Conservation (phyloP, 2,888 invertebrate species). For the Anoplius nigerrimus region DNA sequence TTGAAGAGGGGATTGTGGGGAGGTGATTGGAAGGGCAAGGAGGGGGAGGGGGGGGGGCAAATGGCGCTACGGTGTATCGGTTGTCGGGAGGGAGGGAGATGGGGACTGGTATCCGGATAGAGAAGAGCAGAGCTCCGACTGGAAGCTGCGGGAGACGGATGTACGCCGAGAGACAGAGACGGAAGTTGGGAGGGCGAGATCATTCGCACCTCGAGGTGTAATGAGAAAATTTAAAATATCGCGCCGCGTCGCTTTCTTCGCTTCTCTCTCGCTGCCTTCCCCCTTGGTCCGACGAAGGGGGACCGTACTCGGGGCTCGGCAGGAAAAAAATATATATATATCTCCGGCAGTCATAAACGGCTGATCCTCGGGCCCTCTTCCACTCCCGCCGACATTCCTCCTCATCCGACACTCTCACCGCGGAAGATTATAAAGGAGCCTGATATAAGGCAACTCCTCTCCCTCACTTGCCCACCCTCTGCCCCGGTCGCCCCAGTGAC, state of each 20-base stretch:
- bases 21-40: constrained; percentile 55
- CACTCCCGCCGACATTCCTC: constrained; percentile 15
- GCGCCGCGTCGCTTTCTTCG: constrained; percentile 58
- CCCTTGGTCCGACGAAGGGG: constrained; percentile 14
- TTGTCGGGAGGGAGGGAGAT: constrained; percentile 37
- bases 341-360: constrained; percentile 68
- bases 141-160: constrained; percentile 19
- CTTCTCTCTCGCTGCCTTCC: constrained; percentile 20
- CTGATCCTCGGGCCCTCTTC: constrained; percentile 60
- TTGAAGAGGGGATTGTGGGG: constrained; percentile 66
- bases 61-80: constrained; percentile 52
- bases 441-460: constrained; percentile 54
- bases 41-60: constrained; percentile 28
- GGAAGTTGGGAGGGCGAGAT: constrained; percentile 49
- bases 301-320: neutral
- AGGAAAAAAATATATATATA: constrained; percentile 50
- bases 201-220: constrained; percentile 74
- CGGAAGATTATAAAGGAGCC: constrained; percentile 65
- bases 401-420: constrained; percentile 33
- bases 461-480: constrained; percentile 29
- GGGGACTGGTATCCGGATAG: constrained; percentile 20
- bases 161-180: constrained; percentile 15
- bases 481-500: constrained; percentile 28
- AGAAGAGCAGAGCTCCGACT: constrained; percentile 12
- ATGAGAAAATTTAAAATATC: constrained; percentile 76